Evolutionary conservation across 2,797 vertebrate species (phyloP), one percentile per base, ranked within the genome.

Genomic region (Vultur gryphus): DNA sequence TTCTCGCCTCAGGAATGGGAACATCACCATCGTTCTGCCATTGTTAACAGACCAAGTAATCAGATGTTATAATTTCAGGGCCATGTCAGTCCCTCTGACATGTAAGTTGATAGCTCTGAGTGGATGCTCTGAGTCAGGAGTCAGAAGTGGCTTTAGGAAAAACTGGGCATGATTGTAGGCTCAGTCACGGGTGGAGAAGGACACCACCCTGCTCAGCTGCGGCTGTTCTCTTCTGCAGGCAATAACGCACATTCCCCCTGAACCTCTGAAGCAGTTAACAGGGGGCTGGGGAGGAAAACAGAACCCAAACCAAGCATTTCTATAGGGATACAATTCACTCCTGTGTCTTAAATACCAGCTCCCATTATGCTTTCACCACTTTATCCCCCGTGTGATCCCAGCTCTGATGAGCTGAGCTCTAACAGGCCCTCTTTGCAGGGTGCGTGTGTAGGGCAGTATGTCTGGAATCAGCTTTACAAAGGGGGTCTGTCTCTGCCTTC

Each of bases 401-500:
- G 29, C 65, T 87, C 54, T 79, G 49, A 73, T 26, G 44, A 95
- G 84, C 4, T 52, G 69, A 87, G 59, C 69, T 84, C 37, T 29
- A 44, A 58, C 0, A 10, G 51, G 11, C 28, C 52, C 55, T 87
- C 39, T 61, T 75, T 29, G 23, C 14, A 33, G 84, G 46, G 55
- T 33, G 43, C 1, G 2, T 15, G 1, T 16, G 20, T 73, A 48
- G 58, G 51, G 65, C 79, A 92, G 51, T 29, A 78, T 92, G 88
- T 64, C 66, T 93, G 91, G 95, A 95, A 96, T 95, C 93, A 90
- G 5, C 46, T 88, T 61, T 26, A 94, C 91, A 88, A 81, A 94
- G 57, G 13, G 57, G 10, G 35, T 69, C 70, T 88, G 82, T 96
- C 37, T 90, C 59, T 29, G 33, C 44, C 52, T 84, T 91, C 59